phyloP scores from a whole-genome alignment of 64 coral and sea anemone species.

The Pocillopora verrucosa region DNA sequence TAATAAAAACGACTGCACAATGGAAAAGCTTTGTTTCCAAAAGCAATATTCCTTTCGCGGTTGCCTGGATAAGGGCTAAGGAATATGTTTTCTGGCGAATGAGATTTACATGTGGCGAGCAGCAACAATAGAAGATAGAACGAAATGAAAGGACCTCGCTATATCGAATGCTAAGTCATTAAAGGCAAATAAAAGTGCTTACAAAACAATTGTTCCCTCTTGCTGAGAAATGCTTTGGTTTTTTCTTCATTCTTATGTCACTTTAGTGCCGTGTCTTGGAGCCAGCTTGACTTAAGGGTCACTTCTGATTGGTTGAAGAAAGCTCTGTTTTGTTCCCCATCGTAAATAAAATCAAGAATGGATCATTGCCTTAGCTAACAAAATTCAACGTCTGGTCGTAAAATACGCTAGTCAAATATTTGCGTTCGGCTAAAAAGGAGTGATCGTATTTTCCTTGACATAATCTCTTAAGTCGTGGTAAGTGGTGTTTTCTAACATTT shows the following conservation, averaged over 20 bases:
- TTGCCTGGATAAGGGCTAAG: slow-evolving; percentile 16
- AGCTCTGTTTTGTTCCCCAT: not conserved
- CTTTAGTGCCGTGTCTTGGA: not conserved
- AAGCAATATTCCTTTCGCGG: slow-evolving; percentile 5
- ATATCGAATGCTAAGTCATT: not conserved
- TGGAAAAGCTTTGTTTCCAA: not conserved
- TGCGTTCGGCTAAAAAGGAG: not conserved
- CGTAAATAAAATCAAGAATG: not conserved
- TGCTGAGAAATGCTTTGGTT: slow-evolving; percentile 7
- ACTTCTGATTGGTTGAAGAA: not conserved
- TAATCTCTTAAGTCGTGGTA: not conserved
- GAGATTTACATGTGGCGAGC: slow-evolving; percentile 26
- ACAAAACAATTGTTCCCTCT: not conserved
- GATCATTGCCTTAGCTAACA: not conserved
- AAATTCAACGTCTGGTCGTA: not conserved
- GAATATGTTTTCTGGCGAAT: not conserved
- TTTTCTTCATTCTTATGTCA: slow-evolving; percentile 8
- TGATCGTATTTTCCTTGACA: not conserved
- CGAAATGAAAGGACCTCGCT: not conserved
- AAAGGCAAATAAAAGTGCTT: slow-evolving; percentile 8
- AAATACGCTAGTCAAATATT: slow-evolving; percentile 38
- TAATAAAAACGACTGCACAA: not conserved
- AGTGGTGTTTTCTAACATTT: not conserved
- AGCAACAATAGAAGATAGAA: slow-evolving; percentile 6
- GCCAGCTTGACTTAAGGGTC: not conserved